Base-by-base conservation (phyloP, 2,888 invertebrate genomes). In the Dromius quadrimaculatus region DNA sequence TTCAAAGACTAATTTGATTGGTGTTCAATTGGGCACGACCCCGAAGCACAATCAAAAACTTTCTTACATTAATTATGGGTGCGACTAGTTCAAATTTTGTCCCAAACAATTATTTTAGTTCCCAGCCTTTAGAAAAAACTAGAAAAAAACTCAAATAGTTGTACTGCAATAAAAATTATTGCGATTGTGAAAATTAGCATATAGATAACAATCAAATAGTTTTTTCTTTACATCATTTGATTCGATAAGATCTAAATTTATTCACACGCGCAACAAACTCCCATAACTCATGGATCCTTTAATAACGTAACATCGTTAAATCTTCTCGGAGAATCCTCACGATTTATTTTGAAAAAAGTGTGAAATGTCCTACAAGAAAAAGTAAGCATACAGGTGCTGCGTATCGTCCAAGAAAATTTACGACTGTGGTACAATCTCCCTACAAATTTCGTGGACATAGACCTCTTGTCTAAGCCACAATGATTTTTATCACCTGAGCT, bases 401-500 rank as follows among this genome's bases (percentile, higher is more conserved):
- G 50, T n/a, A 19, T 59, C 59, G 19, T 6, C 13, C 5, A 5
- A 59, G 45, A 19, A 20, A 36, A 59, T 36, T 59, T 59, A 59
- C 11, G 8, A 19, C 47, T 20, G 20, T 22, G 36, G 36, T 34
- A 1, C 8, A 4, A 36, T 59, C 59, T 36, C 4, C 32, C 59
- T 59, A 59, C 59, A 59, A 59, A 59, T 59, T 59, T 59, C 59
- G 17, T 11, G n/a, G 19, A 57, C 32, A 32, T 34, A 22, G 17
- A 17, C 38, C 36, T 38, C 11, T 59, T 11, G 34, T 59, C 59
- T 38, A 38, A 59, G 36, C 36, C 36, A 59, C 6, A 19, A 36
- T 59, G 59, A 59, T 59, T 59, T 38, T 59, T 59, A 59, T 59
- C 59, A 17, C 36, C 36, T 2, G 36, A 36, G 59, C 36, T 59